Conservation (phyloP, 2,113 vertebrate species). For the Antechinus stuartii region DNA sequence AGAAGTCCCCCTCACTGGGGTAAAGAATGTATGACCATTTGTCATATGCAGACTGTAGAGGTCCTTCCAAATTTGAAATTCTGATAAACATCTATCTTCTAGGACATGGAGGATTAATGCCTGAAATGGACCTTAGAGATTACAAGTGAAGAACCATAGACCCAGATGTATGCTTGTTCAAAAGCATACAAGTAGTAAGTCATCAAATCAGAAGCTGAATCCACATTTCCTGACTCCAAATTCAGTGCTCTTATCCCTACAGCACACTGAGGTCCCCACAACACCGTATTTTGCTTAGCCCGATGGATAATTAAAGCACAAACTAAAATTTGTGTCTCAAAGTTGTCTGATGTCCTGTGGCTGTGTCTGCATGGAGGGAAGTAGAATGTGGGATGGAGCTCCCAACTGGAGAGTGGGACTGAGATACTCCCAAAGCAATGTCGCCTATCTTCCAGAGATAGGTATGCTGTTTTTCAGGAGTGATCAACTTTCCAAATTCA, state of each 20-base stretch:
- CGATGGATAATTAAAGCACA: not conserved
- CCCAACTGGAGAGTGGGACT: not conserved
- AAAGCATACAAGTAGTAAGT: not conserved
- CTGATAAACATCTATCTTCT: not conserved
- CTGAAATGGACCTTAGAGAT: not conserved
- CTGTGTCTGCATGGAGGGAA: not conserved
- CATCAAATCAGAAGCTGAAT: not conserved
- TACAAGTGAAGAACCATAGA: not conserved
- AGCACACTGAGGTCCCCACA: not conserved
- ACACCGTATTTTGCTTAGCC: not conserved
- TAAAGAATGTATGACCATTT: not conserved
- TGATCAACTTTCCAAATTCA: not conserved
- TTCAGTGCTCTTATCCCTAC: not conserved
- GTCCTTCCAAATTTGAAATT: not conserved
- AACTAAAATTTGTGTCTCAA: not conserved
- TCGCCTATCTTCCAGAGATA: not conserved
- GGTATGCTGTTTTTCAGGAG: constrained; percentile 58
- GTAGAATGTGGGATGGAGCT: not conserved
- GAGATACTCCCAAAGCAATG: not conserved
- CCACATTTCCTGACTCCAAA: not conserved
- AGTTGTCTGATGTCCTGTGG: not conserved
- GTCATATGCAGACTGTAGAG: not conserved
- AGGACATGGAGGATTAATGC: not conserved
- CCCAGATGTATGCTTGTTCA: not conserved
- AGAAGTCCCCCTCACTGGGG: not conserved